Percentiles rank a stretch among this genome's conserved stretches.
Conservation (phyloP, 2,888 invertebrate species). For the Oscheius sp. region DNA sequence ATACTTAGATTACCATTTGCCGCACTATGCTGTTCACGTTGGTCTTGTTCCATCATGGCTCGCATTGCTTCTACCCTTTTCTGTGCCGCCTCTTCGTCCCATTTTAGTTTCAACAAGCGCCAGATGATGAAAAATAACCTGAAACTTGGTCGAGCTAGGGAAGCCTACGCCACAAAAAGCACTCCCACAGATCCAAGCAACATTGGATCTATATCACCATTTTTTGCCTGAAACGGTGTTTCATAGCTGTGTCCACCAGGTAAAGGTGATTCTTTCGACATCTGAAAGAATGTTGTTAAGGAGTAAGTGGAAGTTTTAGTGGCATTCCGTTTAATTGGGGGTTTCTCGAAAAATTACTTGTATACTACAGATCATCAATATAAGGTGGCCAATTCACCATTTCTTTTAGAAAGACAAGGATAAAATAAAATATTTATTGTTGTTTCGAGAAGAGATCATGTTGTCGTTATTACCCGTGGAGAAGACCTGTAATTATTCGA, state of each 20-base stretch:
- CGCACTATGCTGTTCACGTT: slow-evolving; percentile 33
- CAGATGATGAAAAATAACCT: slow-evolving; percentile 47
- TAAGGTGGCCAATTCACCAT: no score
- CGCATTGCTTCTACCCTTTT: slow-evolving; percentile 44
- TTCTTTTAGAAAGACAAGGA: no score
- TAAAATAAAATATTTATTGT: slow-evolving; percentile 8
- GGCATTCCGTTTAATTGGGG: no score
- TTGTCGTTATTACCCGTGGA: neutral
- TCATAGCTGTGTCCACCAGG: neutral
- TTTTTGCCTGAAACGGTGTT: slow-evolving; percentile 1
- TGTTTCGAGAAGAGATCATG: slow-evolving; percentile 1
- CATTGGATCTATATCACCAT: slow-evolving; percentile 29
- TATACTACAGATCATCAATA: no score
- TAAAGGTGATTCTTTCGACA: neutral
- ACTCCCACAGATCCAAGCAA: slow-evolving; percentile 46
- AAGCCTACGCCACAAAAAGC: slow-evolving; percentile 46
- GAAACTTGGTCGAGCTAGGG: neutral
- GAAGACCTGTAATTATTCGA: neutral
- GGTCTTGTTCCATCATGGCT: slow-evolving; percentile 52
- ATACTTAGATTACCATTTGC: slow-evolving; percentile 39
- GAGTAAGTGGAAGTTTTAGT: no score
- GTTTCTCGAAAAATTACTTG: no score
- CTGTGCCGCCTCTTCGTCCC: slow-evolving; percentile 50
- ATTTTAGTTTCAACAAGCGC: slow-evolving; percentile 47
- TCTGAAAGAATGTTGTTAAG: no score